Evolutionary conservation across 2,888 invertebrate species (phyloP).

Genomic region (Hypomecis atomaria): DNA sequence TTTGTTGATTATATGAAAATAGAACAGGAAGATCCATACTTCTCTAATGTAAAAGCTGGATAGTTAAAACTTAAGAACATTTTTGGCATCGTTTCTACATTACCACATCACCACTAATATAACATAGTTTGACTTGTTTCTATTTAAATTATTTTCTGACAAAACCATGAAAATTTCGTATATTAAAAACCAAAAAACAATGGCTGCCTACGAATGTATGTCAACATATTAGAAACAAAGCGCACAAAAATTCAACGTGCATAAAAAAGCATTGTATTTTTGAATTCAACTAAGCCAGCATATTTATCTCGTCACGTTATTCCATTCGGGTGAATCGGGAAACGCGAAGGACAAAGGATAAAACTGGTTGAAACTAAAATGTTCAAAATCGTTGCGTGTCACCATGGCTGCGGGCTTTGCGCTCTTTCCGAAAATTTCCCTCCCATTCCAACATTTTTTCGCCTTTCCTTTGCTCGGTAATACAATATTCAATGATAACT

Average conservation of each 20-base stretch:
- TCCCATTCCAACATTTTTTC: conserved; percentile 58
- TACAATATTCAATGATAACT: conserved; percentile 66
- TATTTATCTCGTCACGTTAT: conserved; percentile 61
- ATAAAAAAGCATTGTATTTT: conserved; percentile 44
- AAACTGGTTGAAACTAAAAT: conserved; percentile 53
- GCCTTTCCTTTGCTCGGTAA: conserved; percentile 54
- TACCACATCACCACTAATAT: no score
- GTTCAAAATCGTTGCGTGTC: conserved; percentile 52
- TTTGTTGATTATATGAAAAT: no score
- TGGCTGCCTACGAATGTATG: no score
- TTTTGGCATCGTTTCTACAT: no score
- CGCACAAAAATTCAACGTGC: conserved; percentile 36
- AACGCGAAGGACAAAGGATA: conserved; percentile 58
- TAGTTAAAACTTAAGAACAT: no score
- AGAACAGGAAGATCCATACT: no score
- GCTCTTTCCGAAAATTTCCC: conserved; percentile 46
- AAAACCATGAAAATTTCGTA: no score
- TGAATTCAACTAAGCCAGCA: conserved; percentile 47
- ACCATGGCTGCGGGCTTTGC: conserved; percentile 47
- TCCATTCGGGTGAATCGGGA: conserved; percentile 56
- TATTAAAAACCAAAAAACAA: no score
- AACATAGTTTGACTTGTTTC: no score
- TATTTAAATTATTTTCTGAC: no score
- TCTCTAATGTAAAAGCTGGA: no score
- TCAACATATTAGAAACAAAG: conserved; percentile 12